Base-by-base conservation (phyloP, 2,888 invertebrate genomes). In the Adineta ricciae region DNA sequence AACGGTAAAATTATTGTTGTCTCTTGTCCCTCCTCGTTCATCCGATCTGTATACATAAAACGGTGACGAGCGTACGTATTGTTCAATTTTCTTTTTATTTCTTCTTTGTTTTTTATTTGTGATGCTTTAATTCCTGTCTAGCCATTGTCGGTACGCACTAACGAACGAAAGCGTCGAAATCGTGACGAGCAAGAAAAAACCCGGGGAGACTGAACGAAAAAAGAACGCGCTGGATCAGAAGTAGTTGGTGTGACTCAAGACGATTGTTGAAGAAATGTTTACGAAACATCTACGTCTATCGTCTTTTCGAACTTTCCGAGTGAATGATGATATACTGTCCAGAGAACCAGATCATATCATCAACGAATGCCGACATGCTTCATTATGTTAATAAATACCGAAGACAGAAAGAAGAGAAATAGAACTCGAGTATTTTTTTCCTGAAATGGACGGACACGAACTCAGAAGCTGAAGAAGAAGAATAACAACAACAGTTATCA, bases 71-170 rank as follows among this genome's bases (percentile, higher is more conserved):
- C 64, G 64, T 36, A 64, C 19, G 64, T 36, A 64, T 36, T 64
- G 32, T 64, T 32, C 32, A 64, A 32, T 32, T 32, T 64, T 64
- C 64, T 64, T 36, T 19, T 64, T 64, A 14, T 64, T 32, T 32
- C 9, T 32, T 36, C 19, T 64, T 64, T n/a, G n/a, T 56, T 32
- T 64, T 27, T 41, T 38, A 78, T 78, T 78, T 78, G 78, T 78
- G 41, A 41, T 78, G 78, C n/a, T 78, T 78, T 78, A 78, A 78
- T 78, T 78, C 41, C 41, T 78, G 78, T 78, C 78, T 78, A 78
- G 78, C 78, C 78, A 41, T 41, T 19, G 32, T 32, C 64, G 32
- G 32, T 64, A 36, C 14, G 64, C 19, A 27, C 27, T 64, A 32
- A 36, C 19, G 27, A 19, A 64, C 19, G 32, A 32, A 32, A 64